A percentile compares a stretch with the other conserved stretches of the same genome.
Conservation (phyloP, 2,797 vertebrate genomes). For the Cephalopachus bancanus region DNA sequence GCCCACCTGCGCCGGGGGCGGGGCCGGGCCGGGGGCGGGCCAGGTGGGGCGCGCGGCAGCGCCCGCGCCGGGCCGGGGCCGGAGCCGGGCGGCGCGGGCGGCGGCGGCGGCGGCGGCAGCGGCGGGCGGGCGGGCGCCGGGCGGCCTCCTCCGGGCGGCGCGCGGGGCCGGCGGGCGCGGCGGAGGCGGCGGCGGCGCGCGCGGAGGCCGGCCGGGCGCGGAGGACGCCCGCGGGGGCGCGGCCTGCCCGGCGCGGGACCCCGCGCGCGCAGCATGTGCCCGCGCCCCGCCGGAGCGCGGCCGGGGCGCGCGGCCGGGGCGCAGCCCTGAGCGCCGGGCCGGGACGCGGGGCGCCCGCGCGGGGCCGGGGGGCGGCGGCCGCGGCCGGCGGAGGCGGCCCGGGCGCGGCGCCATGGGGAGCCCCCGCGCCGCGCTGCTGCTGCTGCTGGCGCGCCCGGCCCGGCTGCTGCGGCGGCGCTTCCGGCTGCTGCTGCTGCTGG, state of each 20-base stretch:
- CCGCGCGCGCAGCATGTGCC: conserved; percentile 60
- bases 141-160: background rate
- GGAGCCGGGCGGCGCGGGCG: background rate
- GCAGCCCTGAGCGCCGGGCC: conserved; percentile 22
- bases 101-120: background rate
- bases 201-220: conserved; percentile 17
- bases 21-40: conserved; percentile 44
- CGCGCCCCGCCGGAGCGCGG: background rate
- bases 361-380: conserved; percentile 7
- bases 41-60: conserved; percentile 49
- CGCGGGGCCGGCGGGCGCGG: background rate
- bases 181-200: conserved; percentile 13
- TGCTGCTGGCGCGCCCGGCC: conserved; percentile 74
- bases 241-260: background rate
- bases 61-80: too few species aligned
- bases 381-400: conserved; percentile 55
- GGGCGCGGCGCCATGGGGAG: conserved; percentile 78
- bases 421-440: conserved; percentile 78
- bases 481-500: conserved; percentile 83
- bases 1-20: conserved; percentile 60
- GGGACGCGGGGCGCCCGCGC: conserved; percentile 63
- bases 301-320: conserved; percentile 27
- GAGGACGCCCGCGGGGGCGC: conserved; percentile 29
- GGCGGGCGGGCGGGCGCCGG: background rate
- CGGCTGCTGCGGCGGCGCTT: conserved; percentile 86